A percentile compares a stretch with the other conserved stretches of the same genome.
Evolutionary conservation across 2,113 vertebrate genomes (phyloP).

Genomic region (Eubucco bourcierii): DNA sequence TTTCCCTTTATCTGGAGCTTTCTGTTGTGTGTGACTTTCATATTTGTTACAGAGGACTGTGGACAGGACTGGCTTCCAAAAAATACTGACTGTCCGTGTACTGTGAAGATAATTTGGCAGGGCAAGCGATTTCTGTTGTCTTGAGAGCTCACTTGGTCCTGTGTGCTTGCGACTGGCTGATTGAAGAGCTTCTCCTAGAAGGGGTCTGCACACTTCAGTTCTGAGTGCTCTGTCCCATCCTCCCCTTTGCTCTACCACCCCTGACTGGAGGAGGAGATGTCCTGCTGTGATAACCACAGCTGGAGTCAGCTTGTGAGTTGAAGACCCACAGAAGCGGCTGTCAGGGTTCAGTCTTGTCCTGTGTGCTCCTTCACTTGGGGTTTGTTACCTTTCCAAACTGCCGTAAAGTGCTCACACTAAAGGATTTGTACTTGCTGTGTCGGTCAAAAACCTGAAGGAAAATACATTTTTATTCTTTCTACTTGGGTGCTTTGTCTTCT

Average conservation of each 20-base stretch:
- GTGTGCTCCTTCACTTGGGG: slow-evolving; percentile 11
- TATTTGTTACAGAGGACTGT: slow-evolving; percentile 41
- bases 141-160: neutral
- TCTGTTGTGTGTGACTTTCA: slow-evolving; percentile 19
- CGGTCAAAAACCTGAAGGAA: slow-evolving; percentile 74
- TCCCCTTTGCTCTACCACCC: neutral
- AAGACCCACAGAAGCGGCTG: slow-evolving; percentile 5
- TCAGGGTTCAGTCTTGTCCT: neutral
- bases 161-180: neutral
- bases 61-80: neutral
- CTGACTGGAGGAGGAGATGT: neutral
- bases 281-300: neutral
- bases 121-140: slow-evolving; percentile 18
- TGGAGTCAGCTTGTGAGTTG: slow-evolving; percentile 19
- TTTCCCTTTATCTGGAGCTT: neutral
- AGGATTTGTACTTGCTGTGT: slow-evolving; percentile 77
- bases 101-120: slow-evolving; percentile 35
- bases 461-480: slow-evolving; percentile 85
- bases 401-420: slow-evolving; percentile 62
- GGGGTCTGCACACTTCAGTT: neutral
- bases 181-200: neutral
- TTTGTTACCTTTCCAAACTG: slow-evolving; percentile 51
- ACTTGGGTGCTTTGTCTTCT: slow-evolving; percentile 75
- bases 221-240: neutral
- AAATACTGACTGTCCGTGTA: neutral